phyloP scores from a whole-genome alignment of 2,113 vertebrate genomes.

The Gnathonemus longibarbis region DNA sequence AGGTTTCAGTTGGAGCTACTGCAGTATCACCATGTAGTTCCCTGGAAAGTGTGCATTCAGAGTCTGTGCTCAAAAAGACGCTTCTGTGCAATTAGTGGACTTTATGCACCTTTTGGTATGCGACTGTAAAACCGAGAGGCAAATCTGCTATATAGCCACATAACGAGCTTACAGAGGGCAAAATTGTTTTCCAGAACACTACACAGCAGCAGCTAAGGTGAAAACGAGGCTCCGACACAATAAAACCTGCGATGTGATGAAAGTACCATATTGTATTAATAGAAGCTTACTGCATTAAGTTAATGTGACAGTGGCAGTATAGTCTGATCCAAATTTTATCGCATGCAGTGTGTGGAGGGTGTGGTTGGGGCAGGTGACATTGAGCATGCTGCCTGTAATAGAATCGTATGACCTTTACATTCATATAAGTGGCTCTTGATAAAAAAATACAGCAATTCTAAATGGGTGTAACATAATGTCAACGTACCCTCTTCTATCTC shows the following conservation, averaged over 20 bases:
- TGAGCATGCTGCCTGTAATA: not conserved
- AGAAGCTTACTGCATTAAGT: not conserved
- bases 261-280: not conserved
- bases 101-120: not conserved
- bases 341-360: not conserved
- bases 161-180: not conserved
- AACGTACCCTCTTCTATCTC: not conserved
- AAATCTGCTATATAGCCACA: not conserved
- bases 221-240: not conserved
- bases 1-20: not conserved
- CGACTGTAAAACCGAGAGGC: not conserved
- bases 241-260: not conserved
- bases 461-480: not conserved
- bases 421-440: not conserved
- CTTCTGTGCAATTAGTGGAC: not conserved
- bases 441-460: not conserved
- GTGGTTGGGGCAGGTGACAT: not conserved
- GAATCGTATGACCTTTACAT: not conserved
- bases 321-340: not conserved
- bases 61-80: not conserved
- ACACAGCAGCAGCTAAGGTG: not conserved
- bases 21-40: not conserved
- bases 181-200: not conserved
- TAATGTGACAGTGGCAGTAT: constrained; percentile 4
- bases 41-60: not conserved